Conservation (phyloP, 1,140 invertebrate species). For the Venustaconcha ellipsiformis region DNA sequence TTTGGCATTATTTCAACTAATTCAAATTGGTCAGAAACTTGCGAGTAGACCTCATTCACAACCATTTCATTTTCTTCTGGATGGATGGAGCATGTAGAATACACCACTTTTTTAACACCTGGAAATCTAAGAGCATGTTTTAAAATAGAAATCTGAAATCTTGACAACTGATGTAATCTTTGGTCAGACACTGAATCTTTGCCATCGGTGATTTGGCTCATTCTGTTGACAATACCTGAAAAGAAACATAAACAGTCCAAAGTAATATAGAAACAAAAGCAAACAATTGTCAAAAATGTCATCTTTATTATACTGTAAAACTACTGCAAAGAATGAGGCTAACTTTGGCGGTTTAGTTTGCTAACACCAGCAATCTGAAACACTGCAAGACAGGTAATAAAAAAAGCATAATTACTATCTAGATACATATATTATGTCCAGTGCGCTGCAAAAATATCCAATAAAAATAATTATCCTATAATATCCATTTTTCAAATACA, state of each 20-base stretch:
- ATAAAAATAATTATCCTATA: too few relatives aligned
- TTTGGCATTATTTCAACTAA: conserved; percentile 44
- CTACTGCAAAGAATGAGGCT: too few relatives aligned
- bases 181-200: conserved; percentile 29
- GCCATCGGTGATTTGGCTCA: conserved; percentile 49
- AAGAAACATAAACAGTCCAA: conserved; percentile 23
- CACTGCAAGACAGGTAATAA: too few relatives aligned
- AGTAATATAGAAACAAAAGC: not conserved
- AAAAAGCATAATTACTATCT: too few relatives aligned
- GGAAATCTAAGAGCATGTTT: conserved; percentile 89
- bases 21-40: conserved; percentile 48
- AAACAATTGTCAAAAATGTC: not conserved
- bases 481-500: too few relatives aligned
- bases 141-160: conserved; percentile 87
- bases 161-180: conserved; percentile 73
- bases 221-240: conserved; percentile 73
- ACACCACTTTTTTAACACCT: conserved; percentile 86
- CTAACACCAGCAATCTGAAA: too few relatives aligned
- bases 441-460: too few relatives aligned
- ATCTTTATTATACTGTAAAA: not conserved
- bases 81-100: conserved; percentile 94
- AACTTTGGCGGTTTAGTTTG: too few relatives aligned
- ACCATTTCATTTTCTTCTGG: conserved; percentile 94
- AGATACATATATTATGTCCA: too few relatives aligned
- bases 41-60: conserved; percentile 73